Percentiles rank a stretch among this genome's conserved stretches.
These are phyloP conservation scores for Tinamus major DNA, from an alignment of 2,797 vertebrate genomes.

Conservation along the genomic window DNA sequence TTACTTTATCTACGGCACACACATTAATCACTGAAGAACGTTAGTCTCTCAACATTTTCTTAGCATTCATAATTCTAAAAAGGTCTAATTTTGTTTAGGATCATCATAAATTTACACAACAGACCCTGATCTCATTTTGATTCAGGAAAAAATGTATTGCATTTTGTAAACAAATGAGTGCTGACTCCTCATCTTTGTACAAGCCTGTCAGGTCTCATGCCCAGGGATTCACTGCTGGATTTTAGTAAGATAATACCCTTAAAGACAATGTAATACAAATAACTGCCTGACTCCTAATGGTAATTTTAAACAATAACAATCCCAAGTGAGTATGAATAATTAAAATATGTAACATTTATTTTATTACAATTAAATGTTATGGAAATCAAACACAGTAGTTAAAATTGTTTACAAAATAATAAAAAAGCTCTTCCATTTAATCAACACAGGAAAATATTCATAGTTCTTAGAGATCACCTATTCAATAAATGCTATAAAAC, in stretches of 20 bases:
- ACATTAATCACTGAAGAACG: not conserved
- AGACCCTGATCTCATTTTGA: not conserved
- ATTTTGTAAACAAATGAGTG: not conserved
- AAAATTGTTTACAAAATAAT: not conserved
- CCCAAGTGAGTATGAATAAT: not conserved
- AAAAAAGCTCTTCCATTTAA: not conserved
- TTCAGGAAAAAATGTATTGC: not conserved
- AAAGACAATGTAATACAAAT: not conserved
- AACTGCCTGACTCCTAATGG: not conserved
- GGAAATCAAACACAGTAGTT: not conserved
- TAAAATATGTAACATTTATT: not conserved
- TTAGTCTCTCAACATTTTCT: not conserved
- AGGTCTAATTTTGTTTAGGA: not conserved
- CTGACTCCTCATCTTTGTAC: not conserved
- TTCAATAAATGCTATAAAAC: not conserved
- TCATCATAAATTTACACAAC: not conserved
- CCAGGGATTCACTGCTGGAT: not conserved
- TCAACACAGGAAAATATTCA: fast-evolving
- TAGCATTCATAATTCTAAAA: not conserved
- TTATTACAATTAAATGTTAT: not conserved
- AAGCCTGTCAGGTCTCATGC: not conserved
- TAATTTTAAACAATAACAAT: not conserved
- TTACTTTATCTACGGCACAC: constrained; percentile 20
- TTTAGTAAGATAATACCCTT: not conserved
- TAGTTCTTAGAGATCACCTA: not conserved